Percentiles rank a stretch among this genome's conserved stretches.
Evolutionary conservation across 2,888 invertebrate genomes (phyloP).

Genomic region (Zygothrica quintamaculata): DNA sequence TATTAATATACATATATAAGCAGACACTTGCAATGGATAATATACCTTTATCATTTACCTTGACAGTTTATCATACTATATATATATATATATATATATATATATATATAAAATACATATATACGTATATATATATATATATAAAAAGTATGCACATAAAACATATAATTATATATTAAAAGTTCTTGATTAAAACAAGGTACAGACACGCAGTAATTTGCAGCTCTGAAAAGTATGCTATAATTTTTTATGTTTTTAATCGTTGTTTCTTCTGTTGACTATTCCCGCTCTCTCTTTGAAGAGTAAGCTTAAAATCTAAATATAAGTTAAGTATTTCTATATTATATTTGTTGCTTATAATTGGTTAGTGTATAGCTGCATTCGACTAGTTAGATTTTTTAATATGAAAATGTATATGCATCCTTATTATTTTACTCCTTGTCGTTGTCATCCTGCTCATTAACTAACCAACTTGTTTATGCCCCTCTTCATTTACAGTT

Average conservation of each 20-base stretch:
- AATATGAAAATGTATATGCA: background rate
- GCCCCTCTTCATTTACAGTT: slow-evolving; percentile 86
- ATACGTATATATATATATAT: too few relatives aligned
- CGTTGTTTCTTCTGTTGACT: background rate
- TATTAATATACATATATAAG: slow-evolving; percentile 6
- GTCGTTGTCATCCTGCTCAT: slow-evolving; percentile 40
- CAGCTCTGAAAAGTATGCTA: background rate
- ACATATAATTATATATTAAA: background rate
- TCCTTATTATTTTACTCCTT: slow-evolving; percentile 9
- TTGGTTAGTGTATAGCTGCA: slow-evolving; percentile 2
- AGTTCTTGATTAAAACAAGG: background rate
- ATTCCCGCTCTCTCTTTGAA: too few relatives aligned
- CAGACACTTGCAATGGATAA: slow-evolving; percentile 23
- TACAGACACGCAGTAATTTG: background rate
- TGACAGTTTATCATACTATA: too few relatives aligned
- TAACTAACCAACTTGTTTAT: slow-evolving; percentile 66
- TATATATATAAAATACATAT: too few relatives aligned
- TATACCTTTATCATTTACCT: slow-evolving; percentile 17
- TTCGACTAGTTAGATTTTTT: background rate
- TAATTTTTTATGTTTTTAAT: background rate
- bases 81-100: too few relatives aligned
- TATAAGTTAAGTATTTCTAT: too few relatives aligned
- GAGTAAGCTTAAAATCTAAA: too few relatives aligned
- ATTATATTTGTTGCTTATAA: background rate
- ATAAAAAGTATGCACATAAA: too few relatives aligned